These are phyloP conservation scores for Agrotis exclamationis DNA, from an alignment of 2,888 invertebrate genomes.

Conservation along the genomic window DNA sequence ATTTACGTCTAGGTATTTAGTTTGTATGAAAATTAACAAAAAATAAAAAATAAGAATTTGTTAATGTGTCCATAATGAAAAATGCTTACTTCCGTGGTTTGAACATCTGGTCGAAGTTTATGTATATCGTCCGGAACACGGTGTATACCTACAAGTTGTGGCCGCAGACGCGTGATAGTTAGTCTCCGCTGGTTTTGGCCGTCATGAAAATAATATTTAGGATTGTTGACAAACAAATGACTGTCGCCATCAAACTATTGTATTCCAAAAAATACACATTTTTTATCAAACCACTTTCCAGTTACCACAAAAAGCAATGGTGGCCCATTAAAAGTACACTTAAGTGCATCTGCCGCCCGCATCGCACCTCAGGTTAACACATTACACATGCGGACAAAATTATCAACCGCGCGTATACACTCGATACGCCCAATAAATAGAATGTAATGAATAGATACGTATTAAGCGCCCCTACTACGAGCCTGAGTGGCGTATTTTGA, in stretches of 20 bases:
- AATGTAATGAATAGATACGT: slow-evolving; percentile 62
- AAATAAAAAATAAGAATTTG: too few species aligned
- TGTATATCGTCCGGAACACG: too few species aligned
- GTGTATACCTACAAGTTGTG: too few species aligned
- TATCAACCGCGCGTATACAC: slow-evolving; percentile 58
- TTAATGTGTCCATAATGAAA: too few species aligned
- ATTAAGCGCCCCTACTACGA: slow-evolving; percentile 24
- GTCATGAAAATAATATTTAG: too few species aligned
- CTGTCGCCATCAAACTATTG: slow-evolving; percentile 9
- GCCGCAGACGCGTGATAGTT: too few species aligned
- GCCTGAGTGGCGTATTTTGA: slow-evolving; percentile 9
- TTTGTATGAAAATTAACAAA: too few species aligned
- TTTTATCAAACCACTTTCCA: slow-evolving; percentile 34
- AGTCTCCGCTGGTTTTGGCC: background rate
- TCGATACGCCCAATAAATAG: slow-evolving; percentile 69
- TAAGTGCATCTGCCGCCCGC: slow-evolving; percentile 79
- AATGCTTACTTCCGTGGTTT: too few species aligned
- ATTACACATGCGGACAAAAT: slow-evolving; percentile 43
- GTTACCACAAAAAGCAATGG: slow-evolving; percentile 43
- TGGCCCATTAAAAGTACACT: slow-evolving; percentile 46
- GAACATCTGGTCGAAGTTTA: too few species aligned
- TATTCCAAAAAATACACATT: slow-evolving; percentile 8
- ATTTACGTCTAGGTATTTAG: too few species aligned
- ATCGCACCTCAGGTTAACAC: slow-evolving; percentile 65
- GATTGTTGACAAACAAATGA: background rate